Percentiles rank a stretch among this genome's conserved stretches.
Evolutionary conservation across 2,888 invertebrate genomes (phyloP).

Genomic region (Didymodactylos carnosus): DNA sequence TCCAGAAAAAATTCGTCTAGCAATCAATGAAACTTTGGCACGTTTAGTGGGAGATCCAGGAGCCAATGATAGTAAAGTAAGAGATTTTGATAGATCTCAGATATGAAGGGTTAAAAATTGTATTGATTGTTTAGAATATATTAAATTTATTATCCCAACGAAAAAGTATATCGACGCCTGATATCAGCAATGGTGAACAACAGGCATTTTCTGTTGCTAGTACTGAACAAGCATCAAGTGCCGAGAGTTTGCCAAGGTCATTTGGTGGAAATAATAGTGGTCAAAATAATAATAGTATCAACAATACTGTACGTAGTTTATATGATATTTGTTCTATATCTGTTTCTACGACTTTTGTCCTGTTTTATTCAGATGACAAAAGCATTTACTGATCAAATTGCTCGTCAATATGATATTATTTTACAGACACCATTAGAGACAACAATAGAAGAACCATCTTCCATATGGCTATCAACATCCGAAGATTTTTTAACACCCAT

Average conservation of each 20-base stretch:
- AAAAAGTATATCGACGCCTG: conserved; percentile 84
- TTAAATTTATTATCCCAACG: conserved; percentile 32
- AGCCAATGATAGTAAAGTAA: not conserved
- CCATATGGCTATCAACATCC: not conserved
- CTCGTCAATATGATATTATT: not conserved
- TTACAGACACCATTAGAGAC: not conserved
- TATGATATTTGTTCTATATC: not conserved
- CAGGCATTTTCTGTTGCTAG: conserved; percentile 60
- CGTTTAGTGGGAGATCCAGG: not conserved
- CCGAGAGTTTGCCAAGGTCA: conserved; percentile 72
- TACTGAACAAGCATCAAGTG: conserved; percentile 81
- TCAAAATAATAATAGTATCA: too few species aligned
- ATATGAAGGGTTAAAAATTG: not conserved
- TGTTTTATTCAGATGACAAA: not conserved
- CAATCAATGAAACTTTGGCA: not conserved
- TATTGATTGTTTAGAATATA: not conserved
- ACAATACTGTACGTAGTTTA: too few species aligned
- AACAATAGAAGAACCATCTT: not conserved
- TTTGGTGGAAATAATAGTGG: too few species aligned
- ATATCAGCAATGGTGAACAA: conserved; percentile 51
- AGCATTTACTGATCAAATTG: not conserved
- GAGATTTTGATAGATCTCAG: not conserved
- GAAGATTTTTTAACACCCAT: not conserved
- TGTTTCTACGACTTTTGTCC: not conserved
- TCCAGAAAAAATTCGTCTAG: not conserved